These are phyloP conservation scores for Hepsetus odoe DNA, from an alignment of 2,113 vertebrate species.

Conservation along the genomic window DNA sequence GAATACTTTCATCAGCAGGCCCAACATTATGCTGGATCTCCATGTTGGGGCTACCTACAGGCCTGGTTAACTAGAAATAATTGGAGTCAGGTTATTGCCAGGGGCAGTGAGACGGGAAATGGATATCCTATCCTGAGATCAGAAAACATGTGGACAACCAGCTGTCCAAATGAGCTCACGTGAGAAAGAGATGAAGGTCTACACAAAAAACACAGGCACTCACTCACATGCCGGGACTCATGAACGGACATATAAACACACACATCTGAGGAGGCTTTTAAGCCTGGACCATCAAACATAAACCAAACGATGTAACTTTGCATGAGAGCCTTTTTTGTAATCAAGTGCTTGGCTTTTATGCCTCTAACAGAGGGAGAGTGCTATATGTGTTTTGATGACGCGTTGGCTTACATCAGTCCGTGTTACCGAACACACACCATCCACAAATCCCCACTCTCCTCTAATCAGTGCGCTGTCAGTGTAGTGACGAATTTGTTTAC, in stretches of 20 bases:
- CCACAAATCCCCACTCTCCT: constrained; percentile 43
- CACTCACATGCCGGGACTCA: background rate
- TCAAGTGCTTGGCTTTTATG: constrained; percentile 37
- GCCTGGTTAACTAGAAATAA: constrained; percentile 17
- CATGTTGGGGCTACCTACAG: background rate
- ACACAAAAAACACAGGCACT: constrained; percentile 16
- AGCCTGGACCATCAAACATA: constrained; percentile 2
- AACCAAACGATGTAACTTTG: constrained; percentile 37
- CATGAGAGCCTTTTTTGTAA: constrained; percentile 48
- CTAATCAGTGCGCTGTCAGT: constrained; percentile 65
- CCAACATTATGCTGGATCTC: background rate
- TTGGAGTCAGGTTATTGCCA: constrained; percentile 19
- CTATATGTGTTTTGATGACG: constrained; percentile 48
- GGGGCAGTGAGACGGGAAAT: background rate
- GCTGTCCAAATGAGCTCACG: constrained; percentile 35
- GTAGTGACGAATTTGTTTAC: constrained; percentile 62
- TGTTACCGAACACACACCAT: constrained; percentile 59
- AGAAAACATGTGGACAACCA: constrained; percentile 39
- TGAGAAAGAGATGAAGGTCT: constrained; percentile 8
- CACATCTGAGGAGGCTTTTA: constrained; percentile 26
- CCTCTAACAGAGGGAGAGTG: background rate
- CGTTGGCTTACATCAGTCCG: background rate
- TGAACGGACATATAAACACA: background rate
- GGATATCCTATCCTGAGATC: constrained; percentile 25
- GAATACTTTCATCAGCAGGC: background rate